Base-by-base conservation (phyloP, 2,888 invertebrate species). In the Nasonia oneida region DNA sequence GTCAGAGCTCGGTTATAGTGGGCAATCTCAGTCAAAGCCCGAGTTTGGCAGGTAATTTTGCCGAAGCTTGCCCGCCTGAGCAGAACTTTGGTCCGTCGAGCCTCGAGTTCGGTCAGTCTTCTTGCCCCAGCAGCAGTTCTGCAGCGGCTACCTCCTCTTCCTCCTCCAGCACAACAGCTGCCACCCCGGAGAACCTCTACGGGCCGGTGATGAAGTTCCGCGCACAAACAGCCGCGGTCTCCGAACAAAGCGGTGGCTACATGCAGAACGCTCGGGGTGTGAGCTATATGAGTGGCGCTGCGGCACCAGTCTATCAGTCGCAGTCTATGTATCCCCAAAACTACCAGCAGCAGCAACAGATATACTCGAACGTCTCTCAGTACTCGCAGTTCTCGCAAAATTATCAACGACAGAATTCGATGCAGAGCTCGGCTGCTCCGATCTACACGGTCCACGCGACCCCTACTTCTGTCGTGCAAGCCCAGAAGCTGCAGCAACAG, bases 141-240 rank as follows among this genome's bases (percentile, higher is more conserved):
- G n/a, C 57, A 5, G 15, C 14, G 37, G 53, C 42, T 37, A 23
- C 37, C 15, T 47, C 33, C 1, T 33, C 47, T 39, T 39, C 73
- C 37, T 29, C 76, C 33, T 64, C 50, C 15, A 42, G 42, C 74
- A 53, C 67, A 29, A 8, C 73, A 1, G 73, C 23, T 12, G 71
- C 39, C n/a, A 73, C 33, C 61, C 70, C 74, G 33, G 87, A 87
- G 29, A 88, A 89, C 0, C 87, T 93, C n/a, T 93, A 93, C 87
- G 93, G 93, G 0, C 93, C 93, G n/a, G 93, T 93, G 18, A 85
- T 93, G 71, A 93, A 93, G 84, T 93, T 93, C 85, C 92, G 92
- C 10, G 91, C 91, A 0, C 91, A 90, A 76, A 90, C 88, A 23
- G 88, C 89, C 2, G 50, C 12, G 33, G 15, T 33, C 6, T 57